Percentiles rank a stretch among this genome's conserved stretches.
Evolutionary conservation across 2,888 invertebrate genomes (phyloP).

Genomic region (Phengaris arion): DNA sequence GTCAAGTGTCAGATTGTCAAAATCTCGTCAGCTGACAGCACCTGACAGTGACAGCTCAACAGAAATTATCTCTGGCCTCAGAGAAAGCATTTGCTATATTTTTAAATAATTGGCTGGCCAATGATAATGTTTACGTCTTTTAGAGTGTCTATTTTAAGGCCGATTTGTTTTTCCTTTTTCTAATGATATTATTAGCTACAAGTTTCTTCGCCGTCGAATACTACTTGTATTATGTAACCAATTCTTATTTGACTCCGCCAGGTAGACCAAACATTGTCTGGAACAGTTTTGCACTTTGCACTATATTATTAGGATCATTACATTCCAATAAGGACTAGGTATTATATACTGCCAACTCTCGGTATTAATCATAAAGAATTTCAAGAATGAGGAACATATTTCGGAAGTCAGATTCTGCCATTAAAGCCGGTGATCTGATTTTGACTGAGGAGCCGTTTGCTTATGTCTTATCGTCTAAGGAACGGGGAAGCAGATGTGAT

Average conservation of each 20-base stretch:
- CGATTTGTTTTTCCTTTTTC: slow-evolving; percentile 61
- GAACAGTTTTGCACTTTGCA: slow-evolving; percentile 34
- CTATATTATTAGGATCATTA: slow-evolving; percentile 56
- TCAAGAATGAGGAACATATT: slow-evolving; percentile 68
- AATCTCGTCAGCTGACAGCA: neutral
- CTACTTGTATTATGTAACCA: slow-evolving; percentile 66
- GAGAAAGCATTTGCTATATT: neutral
- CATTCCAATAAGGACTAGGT: slow-evolving; percentile 6
- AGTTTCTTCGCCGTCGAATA: neutral
- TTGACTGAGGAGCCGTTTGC: slow-evolving; percentile 87
- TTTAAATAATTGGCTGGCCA: neutral
- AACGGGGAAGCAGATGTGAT: slow-evolving; percentile 86
- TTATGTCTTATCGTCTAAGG: slow-evolving; percentile 84
- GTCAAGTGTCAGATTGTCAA: neutral
- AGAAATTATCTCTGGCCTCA: no score
- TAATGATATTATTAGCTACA: slow-evolving; percentile 48
- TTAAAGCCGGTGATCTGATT: slow-evolving; percentile 83
- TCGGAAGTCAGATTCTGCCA: slow-evolving; percentile 57
- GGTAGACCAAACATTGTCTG: neutral
- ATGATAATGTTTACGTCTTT: neutral
- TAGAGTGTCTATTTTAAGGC: slow-evolving; percentile 47
- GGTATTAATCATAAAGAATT: neutral
- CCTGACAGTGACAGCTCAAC: no score
- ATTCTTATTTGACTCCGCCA: slow-evolving; percentile 30
- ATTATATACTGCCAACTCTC: neutral